A percentile compares a stretch with the other conserved stretches of the same genome.
These are phyloP conservation scores for Tenodera sinensis DNA, from an alignment of 2,888 invertebrate species.

Conservation along the genomic window DNA sequence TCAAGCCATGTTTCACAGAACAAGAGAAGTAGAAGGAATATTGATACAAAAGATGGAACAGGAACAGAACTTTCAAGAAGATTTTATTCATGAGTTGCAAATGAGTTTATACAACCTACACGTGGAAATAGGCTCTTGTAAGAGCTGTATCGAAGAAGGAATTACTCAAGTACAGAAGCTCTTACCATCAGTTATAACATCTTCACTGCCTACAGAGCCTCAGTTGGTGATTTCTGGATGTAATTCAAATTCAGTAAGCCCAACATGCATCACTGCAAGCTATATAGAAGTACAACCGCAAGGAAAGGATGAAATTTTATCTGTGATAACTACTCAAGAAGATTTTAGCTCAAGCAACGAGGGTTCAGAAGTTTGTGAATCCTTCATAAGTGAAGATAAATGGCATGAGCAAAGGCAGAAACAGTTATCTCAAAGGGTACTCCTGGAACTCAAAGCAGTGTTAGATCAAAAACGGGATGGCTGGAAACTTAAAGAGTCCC, in stretches of 20 bases:
- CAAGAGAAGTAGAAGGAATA: neutral
- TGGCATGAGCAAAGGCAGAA: neutral
- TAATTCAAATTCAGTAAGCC: neutral
- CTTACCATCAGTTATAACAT: neutral
- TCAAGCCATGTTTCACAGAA: neutral
- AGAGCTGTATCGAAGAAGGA: neutral
- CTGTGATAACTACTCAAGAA: neutral
- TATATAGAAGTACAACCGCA: neutral
- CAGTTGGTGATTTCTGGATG: too few relatives aligned
- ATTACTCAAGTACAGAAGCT: neutral
- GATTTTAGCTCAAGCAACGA: neutral
- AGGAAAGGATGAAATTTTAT: constrained; percentile 1
- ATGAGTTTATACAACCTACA: neutral
- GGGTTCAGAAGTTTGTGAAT: neutral
- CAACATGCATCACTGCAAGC: neutral
- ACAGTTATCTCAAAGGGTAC: neutral
- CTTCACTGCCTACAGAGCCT: neutral
- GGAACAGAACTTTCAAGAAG: neutral
- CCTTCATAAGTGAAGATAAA: neutral
- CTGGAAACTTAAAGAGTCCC: neutral
- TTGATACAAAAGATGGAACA: neutral
- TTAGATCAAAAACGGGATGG: neutral
- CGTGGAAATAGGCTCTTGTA: neutral
- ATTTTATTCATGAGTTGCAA: neutral
- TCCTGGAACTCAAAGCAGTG: constrained; percentile 7